Evolutionary conservation across 1,140 invertebrate genomes (phyloP).

Genomic region (Nomia melanderi): DNA sequence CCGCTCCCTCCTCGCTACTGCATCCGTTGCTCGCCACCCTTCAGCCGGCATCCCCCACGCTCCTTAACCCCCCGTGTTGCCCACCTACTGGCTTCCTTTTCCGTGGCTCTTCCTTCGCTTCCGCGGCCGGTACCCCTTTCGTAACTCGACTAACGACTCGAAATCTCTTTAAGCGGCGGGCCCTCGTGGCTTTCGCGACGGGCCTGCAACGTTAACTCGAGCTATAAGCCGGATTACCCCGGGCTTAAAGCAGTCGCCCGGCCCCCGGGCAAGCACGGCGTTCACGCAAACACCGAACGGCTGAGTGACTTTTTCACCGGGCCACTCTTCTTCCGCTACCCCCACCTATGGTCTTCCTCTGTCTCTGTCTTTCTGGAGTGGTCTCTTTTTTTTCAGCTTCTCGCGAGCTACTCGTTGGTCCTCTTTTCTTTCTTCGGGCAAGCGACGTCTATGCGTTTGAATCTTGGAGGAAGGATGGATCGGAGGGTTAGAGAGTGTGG

Average conservation of each 20-base stretch:
- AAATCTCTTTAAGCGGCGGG: slow-evolving; percentile 58
- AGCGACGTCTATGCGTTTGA: too few relatives aligned
- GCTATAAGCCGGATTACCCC: slow-evolving; percentile 64
- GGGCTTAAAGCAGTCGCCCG: slow-evolving; percentile 49
- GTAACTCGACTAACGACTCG: slow-evolving; percentile 63
- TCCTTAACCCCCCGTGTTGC: too few relatives aligned
- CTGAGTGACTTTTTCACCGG: slow-evolving; percentile 40
- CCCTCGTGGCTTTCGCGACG: slow-evolving; percentile 51
- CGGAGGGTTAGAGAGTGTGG: too few relatives aligned
- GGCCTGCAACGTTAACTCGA: slow-evolving; percentile 35
- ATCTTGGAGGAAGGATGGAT: too few relatives aligned
- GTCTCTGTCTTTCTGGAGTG: background rate
- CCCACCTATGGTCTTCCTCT: background rate
- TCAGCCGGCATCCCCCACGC: background rate
- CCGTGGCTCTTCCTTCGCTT: slow-evolving; percentile 28
- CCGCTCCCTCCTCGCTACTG: background rate
- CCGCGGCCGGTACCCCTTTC: slow-evolving; percentile 35
- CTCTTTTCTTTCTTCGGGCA: too few relatives aligned
- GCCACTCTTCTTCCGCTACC: background rate
- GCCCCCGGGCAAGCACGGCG: background rate
- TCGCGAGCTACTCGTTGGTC: too few relatives aligned
- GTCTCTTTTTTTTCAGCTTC: too few relatives aligned
- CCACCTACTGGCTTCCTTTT: slow-evolving; percentile 1
- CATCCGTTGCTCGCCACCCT: background rate
- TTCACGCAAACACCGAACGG: slow-evolving; percentile 41